Base-by-base conservation (phyloP, 2,797 vertebrate genomes). In the Tadarida brasiliensis region DNA sequence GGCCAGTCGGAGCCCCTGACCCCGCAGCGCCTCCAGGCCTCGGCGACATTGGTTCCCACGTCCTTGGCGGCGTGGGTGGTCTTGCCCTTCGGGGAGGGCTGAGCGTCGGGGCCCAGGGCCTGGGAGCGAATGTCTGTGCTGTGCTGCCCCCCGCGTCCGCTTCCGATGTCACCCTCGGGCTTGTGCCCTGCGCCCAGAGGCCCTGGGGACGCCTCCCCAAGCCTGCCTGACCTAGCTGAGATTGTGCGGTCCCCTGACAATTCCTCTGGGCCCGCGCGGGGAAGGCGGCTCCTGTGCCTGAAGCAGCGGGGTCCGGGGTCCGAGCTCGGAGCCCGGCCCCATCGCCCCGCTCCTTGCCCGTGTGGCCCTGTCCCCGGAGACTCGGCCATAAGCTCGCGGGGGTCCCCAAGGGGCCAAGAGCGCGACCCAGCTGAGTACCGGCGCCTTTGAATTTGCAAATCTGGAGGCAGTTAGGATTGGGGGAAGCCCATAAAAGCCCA, bases 51-150 rank as follows among this genome's bases (percentile, higher is more conserved):
- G 51, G 86, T 94, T 97, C 95, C 95, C 96, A 94, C 39, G 85
- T 70, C 17, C 61, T 71, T 61, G 11, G 83, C 96, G 20, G 84
- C 54, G 67, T 96, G 97, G 97, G 97, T 97, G 97, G 97, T 94
- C 97, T 87, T 16, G 81, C 87, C 47, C 47, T 30, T 49, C 71
- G 33, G 11, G 61, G 74, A 92, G 92, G 73, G 35, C 95, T 49
- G 90, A 1, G 56, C 49, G 14, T 24, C 7, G 28, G 24, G 63
- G 49, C 85, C 49, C 39, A 1, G 88, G 83, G 83, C 90, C 82
- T 82, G 78, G 57, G 88, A 88, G 90, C 35, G 0, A 20, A 65
- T 0, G 65, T 59, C 28, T 5, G 84, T 16, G 6, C 88, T 0
- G 56, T 19, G 16, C 39, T 22, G 12, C 47, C 35, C 39, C 11